phyloP scores from a whole-genome alignment of 92 coral and sea anemone species.

The Siderastrea radians region DNA sequence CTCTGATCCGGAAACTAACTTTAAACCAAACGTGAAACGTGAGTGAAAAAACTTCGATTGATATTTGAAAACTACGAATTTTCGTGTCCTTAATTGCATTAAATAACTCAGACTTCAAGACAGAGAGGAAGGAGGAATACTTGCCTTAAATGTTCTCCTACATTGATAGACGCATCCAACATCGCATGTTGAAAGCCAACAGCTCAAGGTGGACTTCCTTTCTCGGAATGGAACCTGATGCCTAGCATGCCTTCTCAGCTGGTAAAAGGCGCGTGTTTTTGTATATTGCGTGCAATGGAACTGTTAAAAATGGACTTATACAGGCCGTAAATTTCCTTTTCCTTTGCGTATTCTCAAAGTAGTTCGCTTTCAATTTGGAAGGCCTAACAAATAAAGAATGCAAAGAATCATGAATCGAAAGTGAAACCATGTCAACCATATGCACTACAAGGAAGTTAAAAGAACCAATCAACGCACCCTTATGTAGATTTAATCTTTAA shows the following conservation, averaged over 20 bases:
- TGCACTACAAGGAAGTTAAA: background rate
- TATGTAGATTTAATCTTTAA: background rate
- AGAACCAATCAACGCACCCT: conserved; percentile 12
- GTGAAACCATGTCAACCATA: background rate
- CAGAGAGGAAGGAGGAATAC: background rate
- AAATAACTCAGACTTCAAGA: background rate
- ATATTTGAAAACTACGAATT: too few species aligned
- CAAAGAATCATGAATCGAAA: conserved; percentile 8
- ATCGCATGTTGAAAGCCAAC: background rate
- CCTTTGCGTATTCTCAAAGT: background rate
- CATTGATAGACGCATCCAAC: background rate
- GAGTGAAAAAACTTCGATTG: too few species aligned
- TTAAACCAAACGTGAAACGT: too few species aligned
- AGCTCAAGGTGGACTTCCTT: conserved; percentile 4
- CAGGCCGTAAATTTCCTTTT: background rate
- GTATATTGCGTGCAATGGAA: background rate
- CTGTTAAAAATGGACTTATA: background rate
- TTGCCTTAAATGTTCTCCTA: background rate
- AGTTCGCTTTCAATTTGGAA: background rate
- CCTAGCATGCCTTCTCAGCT: background rate
- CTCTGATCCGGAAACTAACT: too few species aligned
- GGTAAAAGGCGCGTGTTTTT: background rate
- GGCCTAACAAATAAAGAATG: background rate
- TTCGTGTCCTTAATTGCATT: background rate
- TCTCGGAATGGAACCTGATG: background rate